A percentile compares a stretch with the other conserved stretches of the same genome.
These are phyloP conservation scores for Coenobita brevimanus DNA, from an alignment of 1,140 invertebrate species.

Conservation along the genomic window DNA sequence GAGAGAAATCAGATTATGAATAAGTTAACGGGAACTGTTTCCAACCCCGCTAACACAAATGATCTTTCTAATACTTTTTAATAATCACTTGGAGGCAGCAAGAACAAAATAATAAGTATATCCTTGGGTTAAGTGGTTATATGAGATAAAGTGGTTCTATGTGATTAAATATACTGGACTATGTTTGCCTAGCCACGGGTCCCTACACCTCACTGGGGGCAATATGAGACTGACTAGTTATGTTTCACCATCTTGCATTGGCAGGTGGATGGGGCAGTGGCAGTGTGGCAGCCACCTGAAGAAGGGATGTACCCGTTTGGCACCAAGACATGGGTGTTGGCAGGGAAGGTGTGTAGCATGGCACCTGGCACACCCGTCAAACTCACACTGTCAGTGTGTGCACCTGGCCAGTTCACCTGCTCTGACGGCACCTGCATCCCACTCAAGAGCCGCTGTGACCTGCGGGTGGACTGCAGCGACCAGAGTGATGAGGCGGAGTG, in stretches of 20 bases:
- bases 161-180: too few relatives aligned
- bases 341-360: constrained; percentile 11
- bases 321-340: constrained; percentile 22
- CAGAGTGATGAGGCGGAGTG: constrained; percentile 92
- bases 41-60: too few relatives aligned
- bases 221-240: neutral
- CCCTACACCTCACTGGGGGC: too few relatives aligned
- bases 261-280: neutral
- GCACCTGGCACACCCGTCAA: constrained; percentile 16
- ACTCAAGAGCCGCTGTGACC: constrained; percentile 86
- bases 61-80: too few relatives aligned
- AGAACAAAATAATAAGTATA: too few relatives aligned
- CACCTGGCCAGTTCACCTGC: constrained; percentile 88
- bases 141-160: too few relatives aligned
- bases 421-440: constrained; percentile 92
- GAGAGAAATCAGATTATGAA: too few relatives aligned
- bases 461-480: constrained; percentile 86
- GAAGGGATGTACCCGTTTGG: constrained; percentile 37
- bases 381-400: constrained; percentile 76
- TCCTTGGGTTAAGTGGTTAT: too few relatives aligned
- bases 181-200: too few relatives aligned
- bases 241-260: neutral
- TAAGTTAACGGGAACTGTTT: too few relatives aligned
- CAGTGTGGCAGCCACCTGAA: neutral
- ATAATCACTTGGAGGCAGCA: too few relatives aligned